Evolutionary conservation across 2,888 invertebrate species (phyloP), one percentile per base, ranked within the genome.

Genomic region (Hypercompe scribonia): DNA sequence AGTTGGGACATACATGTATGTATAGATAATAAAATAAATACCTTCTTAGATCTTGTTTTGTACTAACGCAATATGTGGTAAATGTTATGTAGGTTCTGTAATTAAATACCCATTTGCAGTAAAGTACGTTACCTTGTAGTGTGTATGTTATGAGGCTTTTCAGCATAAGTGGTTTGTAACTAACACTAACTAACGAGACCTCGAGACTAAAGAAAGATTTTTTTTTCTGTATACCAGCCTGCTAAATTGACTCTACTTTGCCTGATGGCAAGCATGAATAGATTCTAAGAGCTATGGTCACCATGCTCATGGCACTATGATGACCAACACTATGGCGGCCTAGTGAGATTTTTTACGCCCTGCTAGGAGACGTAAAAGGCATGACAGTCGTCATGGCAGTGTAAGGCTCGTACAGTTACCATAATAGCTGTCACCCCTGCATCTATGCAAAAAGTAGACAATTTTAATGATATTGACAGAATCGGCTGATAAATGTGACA

Each of bases 61-160:
- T 61, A 18, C 18, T 61, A 61, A 31, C 31, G 7, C 18, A 61
- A 31, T 31, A 61, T 61, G 61, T 28, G 15, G 28, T 28, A n/a
- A 28, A 28, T 58, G 5, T 28, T 28, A 2, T 31, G 46, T 67
- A 34, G 33, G n/a, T 54, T n/a, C 34, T n/a, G 58, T 70, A 67
- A 76, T 75, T 76, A 72, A 61, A 64, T 58, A 72, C 73, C 68
- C 76, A 79, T 74, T 75, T 70, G 73, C 65, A 72, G 50, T 46
- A n/a, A 81, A 81, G 82, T 76, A 81, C 65, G 36, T 79, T 81
- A 74, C 81, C 73, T 74, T 79, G 79, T 84, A 72, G 71, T 68
- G 33, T 24, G 36, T 24, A 34, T 31, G 54, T 68, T 54, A 54
- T 36, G 54, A n/a, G 36, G 54, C n/a, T 54, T 15, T 54, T 10